Base-by-base conservation (phyloP, 2,113 vertebrate species). In the Xyrauchen texanus region DNA sequence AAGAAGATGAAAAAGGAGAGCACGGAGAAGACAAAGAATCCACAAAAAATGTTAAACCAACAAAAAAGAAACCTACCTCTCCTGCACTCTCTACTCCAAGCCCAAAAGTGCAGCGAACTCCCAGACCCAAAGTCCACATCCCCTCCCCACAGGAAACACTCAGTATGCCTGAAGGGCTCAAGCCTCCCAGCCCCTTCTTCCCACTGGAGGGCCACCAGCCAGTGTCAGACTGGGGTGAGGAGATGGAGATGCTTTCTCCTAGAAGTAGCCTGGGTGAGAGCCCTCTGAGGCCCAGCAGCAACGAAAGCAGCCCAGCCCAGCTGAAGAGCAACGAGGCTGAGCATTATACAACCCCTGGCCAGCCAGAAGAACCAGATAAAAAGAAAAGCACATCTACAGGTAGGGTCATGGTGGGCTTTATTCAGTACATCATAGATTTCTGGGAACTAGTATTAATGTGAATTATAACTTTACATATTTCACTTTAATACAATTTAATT, bases 181-280 rank as follows among this genome's bases (percentile, higher is more conserved):
- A 93, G 4, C 92, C 93, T 5, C 76, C 88, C 76, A 96, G 93
- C 85, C 95, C 96, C 60, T 92, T 96, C 86, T 90, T 86, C 0
- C 91, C 90, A 0, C 42, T 90, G 1, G 93, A 93, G 0, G 88
- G 91, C 15, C 92, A 95, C 87, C 85, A 86, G 60, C 93, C 95
- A 0, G 93, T 97, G 45, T 83, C 91, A 0, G 95, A 97, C 90
- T 98, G 96, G 96, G 96, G 92, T 0, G 96, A 97, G 88, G 95
- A 94, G 88, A 95, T 98, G 95, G 96, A 98, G 89, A 88, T 93
- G 91, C 83, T 80, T 76, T 96, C 94, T 0, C 94, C 95, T 0
- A 85, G 90, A 8, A 89, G 89, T 84, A 89, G 86, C 70, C 78
- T 90, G 85, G 91, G 87, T 0, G 92, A 93, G 84, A 92, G 87